These are phyloP conservation scores for Bubo blakistoni DNA, from an alignment of 2,113 vertebrate genomes.

Conservation along the genomic window DNA sequence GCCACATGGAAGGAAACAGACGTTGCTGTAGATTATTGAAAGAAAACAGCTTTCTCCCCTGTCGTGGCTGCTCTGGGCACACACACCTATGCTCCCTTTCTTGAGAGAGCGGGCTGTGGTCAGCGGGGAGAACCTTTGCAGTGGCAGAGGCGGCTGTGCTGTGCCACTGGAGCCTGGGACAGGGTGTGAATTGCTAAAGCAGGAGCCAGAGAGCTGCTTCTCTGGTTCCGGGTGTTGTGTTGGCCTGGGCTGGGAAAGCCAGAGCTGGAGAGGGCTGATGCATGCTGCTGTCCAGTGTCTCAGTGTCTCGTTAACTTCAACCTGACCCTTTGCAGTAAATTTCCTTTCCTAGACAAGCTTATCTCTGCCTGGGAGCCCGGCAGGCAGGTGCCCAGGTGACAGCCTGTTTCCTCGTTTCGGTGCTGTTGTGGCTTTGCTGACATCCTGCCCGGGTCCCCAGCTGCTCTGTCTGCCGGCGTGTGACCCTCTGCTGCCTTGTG, in stretches of 20 bases:
- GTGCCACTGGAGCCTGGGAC: not conserved
- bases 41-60: not conserved
- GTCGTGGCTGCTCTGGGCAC: not conserved
- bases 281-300: not conserved
- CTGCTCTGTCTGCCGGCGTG: not conserved
- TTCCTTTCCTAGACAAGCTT: not conserved
- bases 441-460: not conserved
- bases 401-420: not conserved
- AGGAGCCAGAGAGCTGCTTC: not conserved
- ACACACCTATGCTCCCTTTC: not conserved
- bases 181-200: not conserved
- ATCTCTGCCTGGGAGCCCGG: not conserved
- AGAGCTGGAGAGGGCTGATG: not conserved
- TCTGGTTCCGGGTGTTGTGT: not conserved
- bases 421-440: not conserved
- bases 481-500: not conserved
- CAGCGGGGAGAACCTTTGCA: not conserved
- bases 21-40: not conserved
- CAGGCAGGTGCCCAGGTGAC: slow-evolving; percentile 35
- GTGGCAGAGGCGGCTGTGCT: not conserved
- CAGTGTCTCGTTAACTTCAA: not conserved
- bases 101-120: not conserved
- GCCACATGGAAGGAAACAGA: not conserved
- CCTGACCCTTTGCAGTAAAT: not conserved
- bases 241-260: not conserved